These are phyloP conservation scores for Medauroidea extradentata DNA, from an alignment of 1,140 invertebrate species.

Conservation along the genomic window DNA sequence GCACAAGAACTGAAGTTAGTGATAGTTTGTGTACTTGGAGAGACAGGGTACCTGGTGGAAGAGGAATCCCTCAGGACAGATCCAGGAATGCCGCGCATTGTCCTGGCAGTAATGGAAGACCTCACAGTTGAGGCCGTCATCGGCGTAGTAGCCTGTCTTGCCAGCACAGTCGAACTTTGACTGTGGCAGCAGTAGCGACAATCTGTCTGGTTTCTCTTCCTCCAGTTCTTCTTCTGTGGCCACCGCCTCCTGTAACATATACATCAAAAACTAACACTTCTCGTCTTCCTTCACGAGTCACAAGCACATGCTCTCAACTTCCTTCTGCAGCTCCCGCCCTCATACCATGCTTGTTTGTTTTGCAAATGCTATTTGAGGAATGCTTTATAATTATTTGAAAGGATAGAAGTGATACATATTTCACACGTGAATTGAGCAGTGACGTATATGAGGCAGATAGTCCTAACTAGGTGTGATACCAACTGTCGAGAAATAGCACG, in stretches of 20 bases:
- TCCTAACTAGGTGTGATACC: too few species aligned
- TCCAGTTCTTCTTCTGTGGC: slow-evolving; percentile 64
- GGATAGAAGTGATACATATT: background rate
- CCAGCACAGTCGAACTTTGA: slow-evolving; percentile 77
- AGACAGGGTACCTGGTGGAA: slow-evolving; percentile 71
- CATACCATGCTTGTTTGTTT: background rate
- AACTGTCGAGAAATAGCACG: too few species aligned
- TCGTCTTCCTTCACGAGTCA: too few species aligned
- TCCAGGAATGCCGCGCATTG: slow-evolving; percentile 85
- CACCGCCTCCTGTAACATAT: background rate
- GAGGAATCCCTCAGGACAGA: slow-evolving; percentile 86
- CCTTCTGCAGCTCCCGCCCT: background rate
- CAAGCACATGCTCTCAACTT: background rate
- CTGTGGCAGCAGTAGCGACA: slow-evolving; percentile 70
- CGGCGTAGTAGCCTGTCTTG: slow-evolving; percentile 84
- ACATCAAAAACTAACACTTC: too few species aligned
- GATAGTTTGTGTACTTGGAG: too few species aligned
- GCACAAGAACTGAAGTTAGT: too few species aligned
- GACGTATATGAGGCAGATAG: too few species aligned
- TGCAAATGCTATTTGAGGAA: background rate
- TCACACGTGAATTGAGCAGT: too few species aligned
- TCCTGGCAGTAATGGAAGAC: slow-evolving; percentile 94
- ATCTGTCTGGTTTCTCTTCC: slow-evolving; percentile 79
- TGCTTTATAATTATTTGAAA: background rate
- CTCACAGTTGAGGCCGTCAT: slow-evolving; percentile 82